Conservation (phyloP, 2,113 vertebrate genomes). For the Rhea americana region DNA sequence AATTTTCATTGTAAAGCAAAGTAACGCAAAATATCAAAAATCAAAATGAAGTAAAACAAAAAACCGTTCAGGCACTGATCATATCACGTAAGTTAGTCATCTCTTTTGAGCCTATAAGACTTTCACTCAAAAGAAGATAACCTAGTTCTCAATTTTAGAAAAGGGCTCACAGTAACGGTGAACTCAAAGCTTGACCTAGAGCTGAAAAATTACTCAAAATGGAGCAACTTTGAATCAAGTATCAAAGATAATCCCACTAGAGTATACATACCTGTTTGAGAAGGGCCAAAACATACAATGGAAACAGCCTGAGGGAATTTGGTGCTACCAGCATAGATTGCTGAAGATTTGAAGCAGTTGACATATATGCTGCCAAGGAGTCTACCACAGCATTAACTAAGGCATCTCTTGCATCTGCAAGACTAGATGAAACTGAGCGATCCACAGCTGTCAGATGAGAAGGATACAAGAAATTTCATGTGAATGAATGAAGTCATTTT, state of each 20-base stretch:
- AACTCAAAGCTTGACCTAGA: neutral
- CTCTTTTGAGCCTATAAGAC: neutral
- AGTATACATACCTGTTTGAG: constrained; percentile 89
- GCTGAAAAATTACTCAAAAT: neutral
- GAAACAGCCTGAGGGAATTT: constrained; percentile 87
- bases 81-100: neutral
- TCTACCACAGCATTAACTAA: constrained; percentile 94
- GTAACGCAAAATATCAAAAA: neutral
- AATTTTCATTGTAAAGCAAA: neutral
- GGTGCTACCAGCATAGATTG: constrained; percentile 86
- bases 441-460: constrained; percentile 85
- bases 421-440: constrained; percentile 89
- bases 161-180: neutral
- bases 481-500: too few species aligned
- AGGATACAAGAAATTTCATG: neutral
- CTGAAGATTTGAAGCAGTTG: constrained; percentile 86
- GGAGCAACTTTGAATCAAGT: neutral
- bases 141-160: neutral
- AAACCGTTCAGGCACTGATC: neutral
- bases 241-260: neutral
- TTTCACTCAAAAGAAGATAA: neutral
- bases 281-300: constrained; percentile 90
- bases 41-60: neutral
- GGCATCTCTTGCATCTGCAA: constrained; percentile 92
- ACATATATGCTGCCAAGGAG: constrained; percentile 84